Evolutionary conservation across 2,888 invertebrate species (phyloP).

Genomic region (Tyria jacobaeae): DNA sequence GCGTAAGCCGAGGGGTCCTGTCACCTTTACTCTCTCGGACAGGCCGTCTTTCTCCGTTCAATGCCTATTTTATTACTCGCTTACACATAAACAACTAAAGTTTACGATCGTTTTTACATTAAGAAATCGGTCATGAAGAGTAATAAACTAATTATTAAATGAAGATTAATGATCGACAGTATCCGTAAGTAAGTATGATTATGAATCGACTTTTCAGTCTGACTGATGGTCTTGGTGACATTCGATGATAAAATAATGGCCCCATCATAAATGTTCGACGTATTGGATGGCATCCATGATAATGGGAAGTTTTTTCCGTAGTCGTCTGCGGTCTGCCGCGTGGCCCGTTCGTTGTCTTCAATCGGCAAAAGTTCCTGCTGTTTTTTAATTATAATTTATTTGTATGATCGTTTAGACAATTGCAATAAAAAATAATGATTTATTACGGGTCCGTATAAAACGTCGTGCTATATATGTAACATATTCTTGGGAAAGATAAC

Average conservation of each 20-base stretch:
- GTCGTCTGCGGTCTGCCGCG: slow-evolving; percentile 45
- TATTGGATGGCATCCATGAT: slow-evolving; percentile 67
- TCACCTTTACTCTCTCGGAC: slow-evolving; percentile 79
- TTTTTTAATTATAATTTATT: background rate
- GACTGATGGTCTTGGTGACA: slow-evolving; percentile 62
- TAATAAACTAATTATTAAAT: slow-evolving; percentile 72
- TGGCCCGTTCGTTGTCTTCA: background rate
- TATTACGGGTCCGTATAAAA: too few species aligned
- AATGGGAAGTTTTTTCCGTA: slow-evolving; percentile 68
- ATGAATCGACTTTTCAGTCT: slow-evolving; percentile 61
- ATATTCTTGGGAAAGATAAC: too few species aligned
- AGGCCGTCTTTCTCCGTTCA: slow-evolving; percentile 68
- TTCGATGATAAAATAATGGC: slow-evolving; percentile 71
- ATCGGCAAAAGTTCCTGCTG: background rate
- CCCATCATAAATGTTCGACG: slow-evolving; percentile 67
- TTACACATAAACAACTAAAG: slow-evolving; percentile 74
- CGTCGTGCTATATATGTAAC: too few species aligned
- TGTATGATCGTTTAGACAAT: background rate
- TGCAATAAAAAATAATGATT: too few species aligned
- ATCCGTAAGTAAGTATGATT: slow-evolving; percentile 59
- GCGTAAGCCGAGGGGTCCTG: slow-evolving; percentile 83
- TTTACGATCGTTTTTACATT: slow-evolving; percentile 71
- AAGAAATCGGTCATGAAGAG: slow-evolving; percentile 60
- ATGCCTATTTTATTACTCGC: slow-evolving; percentile 75
- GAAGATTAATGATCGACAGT: slow-evolving; percentile 57